phyloP scores from a whole-genome alignment of 2,797 vertebrate genomes.

The Oceanodroma leucorhoa region DNA sequence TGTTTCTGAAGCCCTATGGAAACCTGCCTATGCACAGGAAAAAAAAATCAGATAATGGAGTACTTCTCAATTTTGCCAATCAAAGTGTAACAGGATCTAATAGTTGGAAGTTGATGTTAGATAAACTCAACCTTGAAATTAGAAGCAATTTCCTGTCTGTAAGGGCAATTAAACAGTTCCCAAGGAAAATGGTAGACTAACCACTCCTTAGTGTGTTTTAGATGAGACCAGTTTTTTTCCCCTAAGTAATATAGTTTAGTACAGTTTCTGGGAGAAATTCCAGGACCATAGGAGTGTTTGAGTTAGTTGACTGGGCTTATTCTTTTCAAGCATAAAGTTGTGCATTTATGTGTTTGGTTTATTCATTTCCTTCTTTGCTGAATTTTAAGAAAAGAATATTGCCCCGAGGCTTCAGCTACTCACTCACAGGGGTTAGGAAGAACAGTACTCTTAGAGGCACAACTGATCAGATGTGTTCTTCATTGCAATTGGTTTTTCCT shows the following conservation, averaged over 20 bases:
- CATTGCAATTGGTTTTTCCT: background rate
- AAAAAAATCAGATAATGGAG: background rate
- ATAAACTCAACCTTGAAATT: background rate
- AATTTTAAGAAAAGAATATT: background rate
- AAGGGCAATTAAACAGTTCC: background rate
- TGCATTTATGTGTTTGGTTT: background rate
- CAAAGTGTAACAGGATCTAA: background rate
- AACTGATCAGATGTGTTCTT: background rate
- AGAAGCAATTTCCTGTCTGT: background rate
- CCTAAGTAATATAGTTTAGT: background rate
- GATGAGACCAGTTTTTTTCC: fast-evolving
- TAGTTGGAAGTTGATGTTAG: background rate
- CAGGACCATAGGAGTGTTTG: background rate
- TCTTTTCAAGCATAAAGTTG: background rate
- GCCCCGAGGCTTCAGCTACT: background rate
- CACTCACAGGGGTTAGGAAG: background rate
- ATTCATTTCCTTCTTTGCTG: background rate
- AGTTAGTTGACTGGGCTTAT: background rate
- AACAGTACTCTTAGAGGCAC: background rate
- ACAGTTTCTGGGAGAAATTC: background rate
- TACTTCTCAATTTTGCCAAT: background rate
- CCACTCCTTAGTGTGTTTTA: background rate
- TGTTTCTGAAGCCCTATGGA: background rate
- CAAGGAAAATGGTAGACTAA: background rate
- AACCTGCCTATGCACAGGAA: background rate